phyloP scores from a whole-genome alignment of 2,888 invertebrate species.

The Xanthorhoe designata region DNA sequence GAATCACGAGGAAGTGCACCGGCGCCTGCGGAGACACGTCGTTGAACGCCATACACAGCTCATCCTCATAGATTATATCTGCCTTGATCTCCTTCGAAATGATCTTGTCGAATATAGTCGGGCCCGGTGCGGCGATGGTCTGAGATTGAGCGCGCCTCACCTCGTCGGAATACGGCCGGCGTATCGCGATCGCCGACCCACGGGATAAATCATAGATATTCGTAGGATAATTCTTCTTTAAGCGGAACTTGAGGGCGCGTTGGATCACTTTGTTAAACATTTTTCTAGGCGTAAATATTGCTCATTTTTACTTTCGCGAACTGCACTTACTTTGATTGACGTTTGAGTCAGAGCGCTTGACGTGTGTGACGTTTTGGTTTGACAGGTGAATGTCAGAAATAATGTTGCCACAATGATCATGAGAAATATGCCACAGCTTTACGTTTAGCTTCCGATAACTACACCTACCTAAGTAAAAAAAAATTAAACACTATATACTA shows the following conservation, averaged over 20 bases:
- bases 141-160: conserved; percentile 73
- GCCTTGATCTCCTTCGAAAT: conserved; percentile 92
- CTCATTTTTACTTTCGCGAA: conserved; percentile 43
- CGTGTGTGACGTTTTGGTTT: conserved; percentile 3
- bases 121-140: conserved; percentile 64
- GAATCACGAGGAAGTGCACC: conserved; percentile 93
- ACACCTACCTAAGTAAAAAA: too few relatives aligned
- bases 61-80: conserved; percentile 93
- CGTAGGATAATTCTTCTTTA: conserved; percentile 78
- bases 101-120: conserved; percentile 91
- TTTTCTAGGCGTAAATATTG: conserved; percentile 53
- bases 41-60: conserved; percentile 92
- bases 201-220: conserved; percentile 78
- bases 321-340: conserved; percentile 22
- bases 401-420: conserved; percentile 11
- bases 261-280: conserved; percentile 82
- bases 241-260: conserved; percentile 75
- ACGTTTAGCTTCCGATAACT: too few relatives aligned
- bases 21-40: conserved; percentile 94
- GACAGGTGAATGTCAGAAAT: conserved; percentile 7
- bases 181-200: conserved; percentile 71
- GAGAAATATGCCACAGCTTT: background rate
- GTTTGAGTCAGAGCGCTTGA: conserved; percentile 9
- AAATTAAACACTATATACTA: too few relatives aligned
- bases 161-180: conserved; percentile 75